Percentiles rank a stretch among this genome's conserved stretches.
Evolutionary conservation across 2,888 invertebrate genomes (phyloP).

Genomic region (Acanthopleura granulata): DNA sequence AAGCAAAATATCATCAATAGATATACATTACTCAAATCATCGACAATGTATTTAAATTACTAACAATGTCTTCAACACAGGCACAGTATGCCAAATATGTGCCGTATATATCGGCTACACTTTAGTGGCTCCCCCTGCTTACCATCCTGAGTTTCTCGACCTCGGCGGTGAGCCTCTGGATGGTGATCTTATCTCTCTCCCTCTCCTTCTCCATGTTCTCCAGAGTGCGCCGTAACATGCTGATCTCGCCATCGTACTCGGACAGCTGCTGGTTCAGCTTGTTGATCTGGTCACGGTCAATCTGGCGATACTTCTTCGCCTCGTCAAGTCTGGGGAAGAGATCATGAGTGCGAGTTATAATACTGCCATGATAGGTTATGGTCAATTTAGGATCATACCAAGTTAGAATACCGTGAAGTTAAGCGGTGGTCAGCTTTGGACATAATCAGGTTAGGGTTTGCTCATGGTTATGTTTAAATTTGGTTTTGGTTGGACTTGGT

Average conservation of each 20-base stretch:
- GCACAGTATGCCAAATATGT: too few species aligned
- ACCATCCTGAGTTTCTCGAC: conserved; percentile 59
- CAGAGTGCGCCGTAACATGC: conserved; percentile 66
- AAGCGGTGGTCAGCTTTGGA: too few species aligned
- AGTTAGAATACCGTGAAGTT: too few species aligned
- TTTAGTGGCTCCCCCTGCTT: conserved; percentile 19
- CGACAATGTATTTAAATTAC: too few species aligned
- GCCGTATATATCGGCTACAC: too few species aligned
- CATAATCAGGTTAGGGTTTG: too few species aligned
- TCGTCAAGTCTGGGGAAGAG: conserved; percentile 59
- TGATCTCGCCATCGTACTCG: conserved; percentile 71
- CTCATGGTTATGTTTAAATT: too few species aligned
- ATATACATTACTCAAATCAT: too few species aligned
- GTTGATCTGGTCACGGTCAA: conserved; percentile 68
- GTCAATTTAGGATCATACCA: too few species aligned
- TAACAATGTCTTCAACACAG: too few species aligned
- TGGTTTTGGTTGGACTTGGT: too few species aligned
- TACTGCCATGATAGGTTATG: neutral
- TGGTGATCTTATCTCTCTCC: conserved; percentile 53
- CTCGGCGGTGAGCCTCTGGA: conserved; percentile 58
- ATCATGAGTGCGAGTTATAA: neutral
- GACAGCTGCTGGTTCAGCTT: conserved; percentile 70
- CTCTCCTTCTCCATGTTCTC: conserved; percentile 68
- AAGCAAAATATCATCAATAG: too few species aligned
- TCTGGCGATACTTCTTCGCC: conserved; percentile 65